Evolutionary conservation across 2,888 invertebrate genomes (phyloP).

Genomic region (Caenorhabditis sp.): DNA sequence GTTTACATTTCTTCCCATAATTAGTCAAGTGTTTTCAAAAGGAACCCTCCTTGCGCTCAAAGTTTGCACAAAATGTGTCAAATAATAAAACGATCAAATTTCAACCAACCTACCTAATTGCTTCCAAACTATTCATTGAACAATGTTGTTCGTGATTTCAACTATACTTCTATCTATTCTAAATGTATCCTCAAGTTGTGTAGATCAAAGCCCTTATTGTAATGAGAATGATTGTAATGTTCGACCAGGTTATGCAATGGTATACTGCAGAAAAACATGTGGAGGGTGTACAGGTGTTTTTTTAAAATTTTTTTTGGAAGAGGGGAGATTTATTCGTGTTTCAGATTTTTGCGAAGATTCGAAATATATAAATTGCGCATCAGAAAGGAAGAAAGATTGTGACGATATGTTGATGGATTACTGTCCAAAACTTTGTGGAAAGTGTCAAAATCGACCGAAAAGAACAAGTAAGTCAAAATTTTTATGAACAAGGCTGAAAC

Average conservation of each 20-base stretch:
- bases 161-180: neutral
- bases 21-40: constrained; percentile 2
- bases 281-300: constrained; percentile 45
- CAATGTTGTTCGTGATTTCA: neutral
- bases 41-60: neutral
- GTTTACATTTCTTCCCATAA: constrained; percentile 3
- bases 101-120: constrained; percentile 1
- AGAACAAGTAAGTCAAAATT: constrained; percentile 25
- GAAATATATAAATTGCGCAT: constrained; percentile 44
- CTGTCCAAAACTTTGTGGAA: constrained; percentile 47
- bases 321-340: no score
- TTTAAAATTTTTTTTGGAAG: neutral
- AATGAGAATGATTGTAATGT: constrained; percentile 55
- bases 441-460: constrained; percentile 33
- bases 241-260: constrained; percentile 56
- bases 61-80: constrained; percentile 5
- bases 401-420: constrained; percentile 54
- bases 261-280: constrained; percentile 58
- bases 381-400: constrained; percentile 49
- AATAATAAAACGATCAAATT: constrained; percentile 2
- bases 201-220: constrained; percentile 57
- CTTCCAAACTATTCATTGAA: no score
- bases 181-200: neutral
- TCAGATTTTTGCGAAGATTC: constrained; percentile 51
- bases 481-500: no score